These are phyloP conservation scores for Colletes latitarsis DNA, from an alignment of 1,140 invertebrate species.

Conservation along the genomic window DNA sequence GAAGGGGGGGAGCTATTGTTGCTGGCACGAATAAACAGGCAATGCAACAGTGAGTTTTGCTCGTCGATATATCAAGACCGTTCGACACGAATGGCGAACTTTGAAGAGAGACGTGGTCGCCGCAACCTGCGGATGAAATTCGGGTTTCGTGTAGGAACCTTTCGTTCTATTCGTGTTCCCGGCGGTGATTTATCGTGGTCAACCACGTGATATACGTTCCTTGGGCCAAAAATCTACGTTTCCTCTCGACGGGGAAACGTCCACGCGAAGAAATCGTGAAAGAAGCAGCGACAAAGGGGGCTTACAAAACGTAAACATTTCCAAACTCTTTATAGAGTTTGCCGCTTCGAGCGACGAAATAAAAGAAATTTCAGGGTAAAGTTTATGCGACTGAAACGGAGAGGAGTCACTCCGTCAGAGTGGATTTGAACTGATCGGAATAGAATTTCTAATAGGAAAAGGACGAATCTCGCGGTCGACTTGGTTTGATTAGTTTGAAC, in stretches of 20 bases:
- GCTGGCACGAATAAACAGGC: not conserved
- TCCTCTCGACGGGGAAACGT: not conserved
- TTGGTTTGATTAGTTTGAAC: not conserved
- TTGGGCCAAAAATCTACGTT: conserved; percentile 3
- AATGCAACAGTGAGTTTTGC: conserved; percentile 42
- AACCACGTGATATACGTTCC: not conserved
- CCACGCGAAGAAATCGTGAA: not conserved
- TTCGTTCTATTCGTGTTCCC: not conserved
- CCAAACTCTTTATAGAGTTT: too few species aligned
- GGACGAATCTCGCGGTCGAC: too few species aligned
- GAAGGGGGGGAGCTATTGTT: not conserved
- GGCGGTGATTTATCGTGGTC: conserved; percentile 16
- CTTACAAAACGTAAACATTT: too few species aligned
- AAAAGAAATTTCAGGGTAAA: too few species aligned
- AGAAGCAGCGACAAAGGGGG: not conserved
- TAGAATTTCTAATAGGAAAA: not conserved
- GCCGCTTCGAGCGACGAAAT: too few species aligned
- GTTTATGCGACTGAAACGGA: too few species aligned
- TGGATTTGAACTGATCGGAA: too few species aligned
- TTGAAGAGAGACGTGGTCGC: conserved; percentile 15
- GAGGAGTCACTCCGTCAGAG: too few species aligned
- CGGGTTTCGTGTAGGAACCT: not conserved
- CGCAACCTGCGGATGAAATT: conserved; percentile 19
- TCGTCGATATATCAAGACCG: conserved; percentile 57
- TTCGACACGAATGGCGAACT: conserved; percentile 25